Evolutionary conservation across 2,888 invertebrate species (phyloP), one percentile per base, ranked within the genome.

Genomic region (Metellina segmentata): DNA sequence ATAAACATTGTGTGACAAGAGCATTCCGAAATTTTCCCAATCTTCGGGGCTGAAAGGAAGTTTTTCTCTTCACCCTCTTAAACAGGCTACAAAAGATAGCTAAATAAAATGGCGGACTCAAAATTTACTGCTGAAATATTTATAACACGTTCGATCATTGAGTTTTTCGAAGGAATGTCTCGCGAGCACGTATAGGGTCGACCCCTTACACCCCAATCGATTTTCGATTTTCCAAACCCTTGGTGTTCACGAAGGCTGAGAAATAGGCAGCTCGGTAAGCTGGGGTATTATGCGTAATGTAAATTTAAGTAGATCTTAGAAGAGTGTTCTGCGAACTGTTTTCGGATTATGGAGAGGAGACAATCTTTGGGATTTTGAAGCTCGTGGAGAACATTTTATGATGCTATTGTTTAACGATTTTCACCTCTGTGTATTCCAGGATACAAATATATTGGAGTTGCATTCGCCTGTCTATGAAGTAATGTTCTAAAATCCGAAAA

Each of bases 121-220:
- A 48, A 82, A 49, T 72, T 20, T 20, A 13, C 82, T 82, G 19
- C 85, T 85, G 85, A 85, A 85, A 85, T 85, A 85, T 85, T 85
- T 85, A 85, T 85, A 85, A 85, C 85, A 34, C 74, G 53, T 74
- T 74, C 74, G 72, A 83, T 83, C 83, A 83, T 53, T 85, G 74
- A 85, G 74, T 53, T 49, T 71, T 82, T 34, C 34, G 53, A n/a
- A 85, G 75, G 53, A 53, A 72, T 19, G 51, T 51, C 20, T 71
- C 51, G 5, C 71, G 53, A 75, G 61, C 53, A 74, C 74, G 74
- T 85, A 13, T 34, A 19, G 7, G 49, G 34, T 34, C 34, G 1
- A 34, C 34, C 34, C 34, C 34, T 34, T 34, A 34, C 34, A 34
- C 34, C n/a, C n/a, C 20, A 16, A 75, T 75, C 85, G 85, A 85